These are phyloP conservation scores for Montipora sp. DNA, from an alignment of 64 coral and sea anemone species.

Conservation along the genomic window DNA sequence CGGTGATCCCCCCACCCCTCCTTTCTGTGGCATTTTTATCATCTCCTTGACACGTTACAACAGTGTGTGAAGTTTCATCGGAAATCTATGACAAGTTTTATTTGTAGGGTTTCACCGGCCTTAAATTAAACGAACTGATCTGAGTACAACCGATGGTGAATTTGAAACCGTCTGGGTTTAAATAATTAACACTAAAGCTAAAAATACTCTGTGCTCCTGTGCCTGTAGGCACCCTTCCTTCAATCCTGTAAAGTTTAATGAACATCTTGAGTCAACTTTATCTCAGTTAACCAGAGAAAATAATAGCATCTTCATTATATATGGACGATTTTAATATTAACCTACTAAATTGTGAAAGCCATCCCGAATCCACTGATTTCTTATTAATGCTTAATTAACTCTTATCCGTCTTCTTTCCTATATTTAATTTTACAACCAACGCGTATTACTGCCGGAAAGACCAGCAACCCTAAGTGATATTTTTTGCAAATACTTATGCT, in stretches of 20 bases:
- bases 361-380: neutral
- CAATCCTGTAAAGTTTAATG: neutral
- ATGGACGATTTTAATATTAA: neutral
- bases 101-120: too few relatives aligned
- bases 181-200: neutral
- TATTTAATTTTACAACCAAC: neutral
- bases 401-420: neutral
- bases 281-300: neutral
- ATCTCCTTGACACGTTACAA: too few relatives aligned
- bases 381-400: neutral
- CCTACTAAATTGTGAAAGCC: too few relatives aligned
- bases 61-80: too few relatives aligned
- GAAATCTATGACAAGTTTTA: too few relatives aligned
- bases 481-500: neutral
- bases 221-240: too few relatives aligned
- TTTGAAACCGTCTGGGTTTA: neutral
- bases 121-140: neutral
- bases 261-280: slow-evolving; percentile 1
- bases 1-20: too few relatives aligned
- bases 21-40: too few relatives aligned
- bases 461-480: neutral
- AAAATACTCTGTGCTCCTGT: neutral
- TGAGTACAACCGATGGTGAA: neutral
- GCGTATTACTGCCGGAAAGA: too few relatives aligned
- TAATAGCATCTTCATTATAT: neutral